Base-by-base conservation (phyloP, 2,113 vertebrate species). In the Microtus oregoni region DNA sequence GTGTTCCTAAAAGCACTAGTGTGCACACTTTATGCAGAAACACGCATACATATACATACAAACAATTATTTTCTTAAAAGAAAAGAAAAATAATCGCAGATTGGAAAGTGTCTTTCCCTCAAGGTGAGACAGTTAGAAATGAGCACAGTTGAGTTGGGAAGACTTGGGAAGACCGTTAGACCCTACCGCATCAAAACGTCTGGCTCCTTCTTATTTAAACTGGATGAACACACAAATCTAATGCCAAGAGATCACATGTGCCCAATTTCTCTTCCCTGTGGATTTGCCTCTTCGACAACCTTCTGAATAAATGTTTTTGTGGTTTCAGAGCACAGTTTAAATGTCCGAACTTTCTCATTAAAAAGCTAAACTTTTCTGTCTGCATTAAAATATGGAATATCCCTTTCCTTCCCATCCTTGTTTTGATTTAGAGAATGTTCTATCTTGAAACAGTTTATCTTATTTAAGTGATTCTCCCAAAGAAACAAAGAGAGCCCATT, bases 301-400 rank as follows among this genome's bases (percentile, higher is more conserved):
- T 76, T 94, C 24, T 58, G n/a, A 94, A 91, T n/a, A 44, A 86
- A 28, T 50, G 7, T 77, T 88, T 44, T 35, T 90, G 47, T 93
- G 17, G 0, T n/a, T 81, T 92, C 47, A 92, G 4, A 50, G 85
- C 12, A 22, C 35, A 11, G 26, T 91, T 94, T 83, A 9, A 93
- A 65, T 47, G 58, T 52, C 13, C 32, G 20, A 85, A 3, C 2
- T 92, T 94, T 92, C n/a, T 92, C 32, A 30, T 38, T 85, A 81
- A 92, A 76, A 19, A 70, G 14, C 13, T 89, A 28, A 35, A 7
- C 17, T 26, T 63, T 50, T 90, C 52, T 90, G 4, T 90, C 30
- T 52, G 0, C 19, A 89, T 77, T 92, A 63, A 68, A 82, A 68
- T 52, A 52, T 68, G 92, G 17, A 32, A 3, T 41, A 38, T 44